Evolutionary conservation across 2,888 invertebrate genomes (phyloP).

Genomic region (Leptogaster cylindrica): DNA sequence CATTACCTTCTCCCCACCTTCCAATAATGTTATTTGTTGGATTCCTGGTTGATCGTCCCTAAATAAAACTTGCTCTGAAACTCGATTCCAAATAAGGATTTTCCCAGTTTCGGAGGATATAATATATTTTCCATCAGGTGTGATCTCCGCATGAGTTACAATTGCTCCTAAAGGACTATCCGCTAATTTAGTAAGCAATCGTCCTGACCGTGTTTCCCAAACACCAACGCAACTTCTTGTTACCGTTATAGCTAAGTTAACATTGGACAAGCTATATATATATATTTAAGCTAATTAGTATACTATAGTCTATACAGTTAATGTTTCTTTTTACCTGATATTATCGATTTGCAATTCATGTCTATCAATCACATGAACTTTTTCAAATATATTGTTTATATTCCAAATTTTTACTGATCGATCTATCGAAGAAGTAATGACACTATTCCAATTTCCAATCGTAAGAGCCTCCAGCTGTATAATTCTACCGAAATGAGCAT

Average conservation of each 20-base stretch:
- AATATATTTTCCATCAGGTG: conserved; percentile 81
- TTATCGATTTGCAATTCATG: conserved; percentile 95
- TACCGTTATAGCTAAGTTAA: conserved; percentile 86
- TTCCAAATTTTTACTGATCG: conserved; percentile 99
- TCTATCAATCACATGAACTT: conserved; percentile 93
- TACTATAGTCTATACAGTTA: conserved; percentile 37
- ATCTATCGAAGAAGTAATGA: conserved; percentile 97
- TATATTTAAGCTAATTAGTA: neutral
- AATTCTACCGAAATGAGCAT: conserved; percentile 96
- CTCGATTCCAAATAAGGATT: conserved; percentile 85
- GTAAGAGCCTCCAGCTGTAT: conserved; percentile 89
- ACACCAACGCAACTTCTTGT: conserved; percentile 94
- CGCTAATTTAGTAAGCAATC: conserved; percentile 83
- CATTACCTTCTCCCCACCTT: conserved; percentile 60
- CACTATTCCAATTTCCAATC: conserved; percentile 88
- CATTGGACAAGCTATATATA: conserved; percentile 77
- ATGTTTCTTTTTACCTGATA: conserved; percentile 69
- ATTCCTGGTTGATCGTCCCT: conserved; percentile 78
- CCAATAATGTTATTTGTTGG: conserved; percentile 61
- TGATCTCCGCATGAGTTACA: conserved; percentile 90
- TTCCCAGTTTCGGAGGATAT: conserved; percentile 92
- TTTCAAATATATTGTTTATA: conserved; percentile 97
- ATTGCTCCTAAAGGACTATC: conserved; percentile 93
- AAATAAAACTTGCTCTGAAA: conserved; percentile 70
- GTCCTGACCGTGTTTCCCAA: conserved; percentile 89